Conservation (phyloP, 2,113 vertebrate genomes). For the Nothocercus julius region DNA sequence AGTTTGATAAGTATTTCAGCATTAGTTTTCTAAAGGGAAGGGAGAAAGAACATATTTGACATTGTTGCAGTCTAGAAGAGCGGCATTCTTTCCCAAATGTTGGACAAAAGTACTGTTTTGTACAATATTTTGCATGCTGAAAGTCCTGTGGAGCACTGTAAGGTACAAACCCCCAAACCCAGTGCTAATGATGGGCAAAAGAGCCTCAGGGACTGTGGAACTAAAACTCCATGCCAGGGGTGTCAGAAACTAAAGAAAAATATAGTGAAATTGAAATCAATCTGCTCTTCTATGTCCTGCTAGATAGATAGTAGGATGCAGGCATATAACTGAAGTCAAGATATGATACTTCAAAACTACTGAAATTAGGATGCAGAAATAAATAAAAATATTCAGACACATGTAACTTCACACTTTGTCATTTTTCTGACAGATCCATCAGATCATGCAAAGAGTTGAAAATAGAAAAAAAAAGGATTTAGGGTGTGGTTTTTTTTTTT, state of each 20-base stretch:
- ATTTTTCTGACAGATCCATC: neutral
- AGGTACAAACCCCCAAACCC: neutral
- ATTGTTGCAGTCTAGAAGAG: neutral
- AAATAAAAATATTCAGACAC: neutral
- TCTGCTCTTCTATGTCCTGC: neutral
- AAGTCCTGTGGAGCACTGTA: neutral
- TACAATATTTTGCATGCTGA: neutral
- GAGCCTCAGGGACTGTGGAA: neutral
- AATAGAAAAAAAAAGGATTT: neutral
- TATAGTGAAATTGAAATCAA: neutral
- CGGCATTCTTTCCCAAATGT: accelerated
- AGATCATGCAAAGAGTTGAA: neutral
- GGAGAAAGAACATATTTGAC: neutral
- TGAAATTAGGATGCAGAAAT: accelerated
- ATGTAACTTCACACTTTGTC: neutral
- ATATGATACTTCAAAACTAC: neutral
- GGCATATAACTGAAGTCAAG: neutral
- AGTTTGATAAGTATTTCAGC: constrained; percentile 35
- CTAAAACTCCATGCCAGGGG: neutral
- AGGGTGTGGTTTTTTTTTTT: neutral
- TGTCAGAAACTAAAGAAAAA: neutral
- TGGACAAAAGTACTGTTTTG: neutral
- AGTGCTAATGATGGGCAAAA: neutral
- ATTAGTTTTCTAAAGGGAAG: neutral
- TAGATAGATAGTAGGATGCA: neutral